A percentile compares a stretch with the other conserved stretches of the same genome.
phyloP scores from a whole-genome alignment of 2,888 invertebrate genomes.

The Dicycla oo region DNA sequence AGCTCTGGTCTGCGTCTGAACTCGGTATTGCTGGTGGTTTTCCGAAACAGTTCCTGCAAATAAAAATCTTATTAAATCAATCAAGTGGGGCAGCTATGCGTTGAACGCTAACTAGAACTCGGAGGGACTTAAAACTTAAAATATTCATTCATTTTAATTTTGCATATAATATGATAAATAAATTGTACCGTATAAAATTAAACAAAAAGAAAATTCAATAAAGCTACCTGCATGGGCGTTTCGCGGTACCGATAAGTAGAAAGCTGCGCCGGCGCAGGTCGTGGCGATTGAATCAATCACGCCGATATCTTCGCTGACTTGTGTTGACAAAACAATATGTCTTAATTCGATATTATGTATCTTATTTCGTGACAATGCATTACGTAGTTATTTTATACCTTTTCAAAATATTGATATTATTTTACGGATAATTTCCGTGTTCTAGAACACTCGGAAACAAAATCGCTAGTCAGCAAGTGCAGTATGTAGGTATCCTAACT shows the following conservation, averaged over 20 bases:
- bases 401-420: slow-evolving; percentile 1
- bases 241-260: slow-evolving; percentile 50
- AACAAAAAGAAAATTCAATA: slow-evolving; percentile 49
- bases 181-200: slow-evolving; percentile 27
- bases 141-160: not conserved
- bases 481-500: not conserved
- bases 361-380: not conserved
- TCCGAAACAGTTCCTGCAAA: not conserved
- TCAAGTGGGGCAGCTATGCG: not conserved
- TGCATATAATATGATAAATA: slow-evolving; percentile 5
- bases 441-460: not conserved
- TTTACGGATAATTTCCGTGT: not conserved
- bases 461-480: not conserved
- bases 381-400: not conserved
- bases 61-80: not conserved
- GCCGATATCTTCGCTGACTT: slow-evolving; percentile 29
- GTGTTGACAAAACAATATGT: slow-evolving; percentile 51
- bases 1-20: not conserved
- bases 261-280: slow-evolving; percentile 53
- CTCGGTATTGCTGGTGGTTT: not conserved
- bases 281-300: slow-evolving; percentile 58
- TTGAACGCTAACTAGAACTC: not conserved
- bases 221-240: slow-evolving; percentile 55
- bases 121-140: not conserved
- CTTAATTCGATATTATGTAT: slow-evolving; percentile 23